phyloP scores from a whole-genome alignment of 2,888 invertebrate genomes.

The Pantelozetes paolii region DNA sequence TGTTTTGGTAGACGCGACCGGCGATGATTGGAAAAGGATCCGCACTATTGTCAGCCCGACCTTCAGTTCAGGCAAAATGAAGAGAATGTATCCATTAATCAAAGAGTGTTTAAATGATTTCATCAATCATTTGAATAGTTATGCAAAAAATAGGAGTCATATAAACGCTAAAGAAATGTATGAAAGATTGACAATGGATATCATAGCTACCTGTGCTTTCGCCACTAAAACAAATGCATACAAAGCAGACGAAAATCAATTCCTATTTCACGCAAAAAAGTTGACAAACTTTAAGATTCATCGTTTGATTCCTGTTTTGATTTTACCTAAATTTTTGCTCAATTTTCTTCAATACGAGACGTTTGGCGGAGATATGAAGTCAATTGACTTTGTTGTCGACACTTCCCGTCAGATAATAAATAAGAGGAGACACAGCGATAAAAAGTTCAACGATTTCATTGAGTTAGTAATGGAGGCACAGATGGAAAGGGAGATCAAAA shows the following conservation, averaged over 20 bases:
- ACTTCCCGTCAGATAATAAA: too few relatives aligned
- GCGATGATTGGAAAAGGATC: constrained; percentile 36
- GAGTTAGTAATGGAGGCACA: too few relatives aligned
- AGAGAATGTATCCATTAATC: constrained; percentile 22
- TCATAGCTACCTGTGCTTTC: constrained; percentile 62
- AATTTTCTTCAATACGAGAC: too few relatives aligned
- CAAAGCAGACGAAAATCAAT: constrained; percentile 2
- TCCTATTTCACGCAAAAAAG: too few relatives aligned
- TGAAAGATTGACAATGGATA: constrained; percentile 61
- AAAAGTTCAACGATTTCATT: too few relatives aligned
- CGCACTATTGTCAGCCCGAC: constrained; percentile 37
- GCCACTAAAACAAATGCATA: constrained; percentile 59
- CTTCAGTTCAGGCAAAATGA: constrained; percentile 40
- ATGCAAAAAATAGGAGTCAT: constrained; percentile 51
- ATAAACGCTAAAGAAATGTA: not conserved
- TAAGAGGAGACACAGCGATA: too few relatives aligned
- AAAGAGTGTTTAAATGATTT: not conserved
- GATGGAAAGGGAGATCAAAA: too few relatives aligned
- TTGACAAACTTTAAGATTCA: too few relatives aligned
- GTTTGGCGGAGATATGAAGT: too few relatives aligned
- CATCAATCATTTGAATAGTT: not conserved
- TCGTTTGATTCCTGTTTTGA: too few relatives aligned
- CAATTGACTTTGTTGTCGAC: too few relatives aligned
- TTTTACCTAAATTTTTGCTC: too few relatives aligned
- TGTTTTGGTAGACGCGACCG: not conserved